A percentile compares a stretch with the other conserved stretches of the same genome.
These are phyloP conservation scores for Hetaerina americana DNA, from an alignment of 1,140 invertebrate genomes.

Conservation along the genomic window DNA sequence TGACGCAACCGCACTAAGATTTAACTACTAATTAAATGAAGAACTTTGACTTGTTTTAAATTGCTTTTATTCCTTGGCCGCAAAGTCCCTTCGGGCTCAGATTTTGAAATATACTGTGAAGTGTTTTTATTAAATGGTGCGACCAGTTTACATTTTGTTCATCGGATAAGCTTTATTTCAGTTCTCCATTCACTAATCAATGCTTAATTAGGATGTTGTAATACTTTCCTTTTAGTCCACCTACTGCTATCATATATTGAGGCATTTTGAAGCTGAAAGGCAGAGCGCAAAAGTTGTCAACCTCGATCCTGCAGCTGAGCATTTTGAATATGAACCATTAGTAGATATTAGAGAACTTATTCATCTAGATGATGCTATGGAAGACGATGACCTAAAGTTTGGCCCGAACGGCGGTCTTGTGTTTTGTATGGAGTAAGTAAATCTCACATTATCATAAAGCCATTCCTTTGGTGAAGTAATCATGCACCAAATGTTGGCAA, in stretches of 20 bases:
- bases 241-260: conserved; percentile 81
- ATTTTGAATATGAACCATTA: conserved; percentile 80
- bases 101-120: too few relatives aligned
- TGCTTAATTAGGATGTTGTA: too few relatives aligned
- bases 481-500: too few relatives aligned
- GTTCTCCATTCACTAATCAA: too few relatives aligned
- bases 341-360: conserved; percentile 90
- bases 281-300: conserved; percentile 81
- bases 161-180: too few relatives aligned
- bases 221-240: conserved; percentile 55
- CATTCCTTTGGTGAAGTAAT: too few relatives aligned
- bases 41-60: too few relatives aligned
- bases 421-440: conserved; percentile 86
- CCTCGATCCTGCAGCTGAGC: conserved; percentile 93
- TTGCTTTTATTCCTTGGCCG: not conserved
- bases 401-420: conserved; percentile 96
- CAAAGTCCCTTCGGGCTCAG: too few relatives aligned
- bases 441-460: conserved; percentile 9
- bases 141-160: too few relatives aligned
- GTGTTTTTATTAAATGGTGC: too few relatives aligned
- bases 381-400: conserved; percentile 86
- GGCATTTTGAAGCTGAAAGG: conserved; percentile 61
- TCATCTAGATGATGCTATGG: conserved; percentile 91
- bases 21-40: too few relatives aligned
- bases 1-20: too few relatives aligned